Evolutionary conservation across 2,797 vertebrate genomes (phyloP).

Genomic region (Pangasius larnaudii): DNA sequence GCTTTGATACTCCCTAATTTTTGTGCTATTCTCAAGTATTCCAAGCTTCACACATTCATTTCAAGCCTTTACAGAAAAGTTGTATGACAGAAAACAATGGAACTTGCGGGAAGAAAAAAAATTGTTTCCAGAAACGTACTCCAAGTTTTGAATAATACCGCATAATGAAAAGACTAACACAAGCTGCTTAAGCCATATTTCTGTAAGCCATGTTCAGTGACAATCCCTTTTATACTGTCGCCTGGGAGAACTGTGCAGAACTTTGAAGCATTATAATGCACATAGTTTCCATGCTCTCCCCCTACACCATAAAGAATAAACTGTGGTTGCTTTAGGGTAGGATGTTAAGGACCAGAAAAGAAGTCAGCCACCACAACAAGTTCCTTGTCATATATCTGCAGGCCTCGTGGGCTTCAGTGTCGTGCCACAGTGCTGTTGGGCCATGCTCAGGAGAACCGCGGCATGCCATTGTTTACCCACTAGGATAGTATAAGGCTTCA

Average conservation of each 20-base stretch:
- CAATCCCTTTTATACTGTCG: background rate
- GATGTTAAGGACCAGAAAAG: slow-evolving; percentile 43
- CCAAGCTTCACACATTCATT: background rate
- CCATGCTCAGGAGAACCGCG: slow-evolving; percentile 65
- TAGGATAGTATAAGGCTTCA: slow-evolving; percentile 32
- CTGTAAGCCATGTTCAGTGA: slow-evolving; percentile 18
- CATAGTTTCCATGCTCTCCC: slow-evolving; percentile 21
- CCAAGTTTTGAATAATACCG: background rate
- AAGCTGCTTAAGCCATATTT: background rate
- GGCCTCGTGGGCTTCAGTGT: slow-evolving; percentile 23
- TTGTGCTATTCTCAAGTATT: background rate
- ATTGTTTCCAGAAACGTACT: background rate
- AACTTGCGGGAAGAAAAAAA: background rate
- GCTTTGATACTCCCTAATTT: background rate
- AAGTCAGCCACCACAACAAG: slow-evolving; percentile 39
- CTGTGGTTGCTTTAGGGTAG: slow-evolving; percentile 6
- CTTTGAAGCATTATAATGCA: slow-evolving; percentile 20
- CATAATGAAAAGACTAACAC: slow-evolving; percentile 5
- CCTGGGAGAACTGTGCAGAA: slow-evolving; percentile 26
- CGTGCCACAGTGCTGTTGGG: slow-evolving; percentile 66
- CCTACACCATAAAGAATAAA: slow-evolving; percentile 35
- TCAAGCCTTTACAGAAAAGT: background rate
- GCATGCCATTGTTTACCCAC: slow-evolving; percentile 50
- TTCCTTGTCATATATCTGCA: slow-evolving; percentile 24
- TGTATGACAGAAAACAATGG: background rate